Evolutionary conservation across 2,797 vertebrate genomes (phyloP), one percentile per base, ranked within the genome.

Genomic region (Alca torda): DNA sequence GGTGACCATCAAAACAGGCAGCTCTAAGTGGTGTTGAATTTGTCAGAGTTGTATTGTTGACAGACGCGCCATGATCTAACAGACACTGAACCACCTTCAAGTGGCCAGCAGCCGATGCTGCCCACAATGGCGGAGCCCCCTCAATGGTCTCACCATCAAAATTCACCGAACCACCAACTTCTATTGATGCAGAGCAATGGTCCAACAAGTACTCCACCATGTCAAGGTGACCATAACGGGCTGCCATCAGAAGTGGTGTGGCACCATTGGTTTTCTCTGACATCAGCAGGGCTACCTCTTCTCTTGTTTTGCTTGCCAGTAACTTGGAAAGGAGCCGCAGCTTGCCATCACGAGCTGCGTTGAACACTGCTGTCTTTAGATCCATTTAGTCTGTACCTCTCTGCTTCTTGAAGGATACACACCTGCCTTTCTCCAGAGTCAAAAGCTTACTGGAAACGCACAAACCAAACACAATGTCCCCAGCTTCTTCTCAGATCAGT

Each of bases 101-200:
- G 96, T 99, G 99, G 6, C 99, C 99, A 1, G 99, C 99, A 0
- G 99, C 99, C 0, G 99, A 99, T 4, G 99, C 99, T 4, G 99
- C 99, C 99, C 99, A 99, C 4, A 99, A 94, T 3, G 99, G 99
- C 0, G 99, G 99, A 2, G 99, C 99, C 11, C 99, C 99, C 96
- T 99, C 99, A 45, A 99, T 99, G 50, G 99, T 99, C 95, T 99
- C 99, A 3, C 99, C 99, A 74, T 99, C 99, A 94, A 99, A 99
- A 97, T 99, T 99, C 56, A 99, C 99, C 0, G 99, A 99, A 4
- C 99, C 99, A 2, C 99, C 99, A 37, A 99, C 96, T 96, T 99
- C 99, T 8, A 99, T 99, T 0, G 98, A 98, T 3, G 99, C 99
- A 37, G 98, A 98, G 97, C 99, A 99, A 79, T 99, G 99, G 97